Base-by-base conservation (phyloP, 2,797 vertebrate species). In the Chlorospingus semifuscus region DNA sequence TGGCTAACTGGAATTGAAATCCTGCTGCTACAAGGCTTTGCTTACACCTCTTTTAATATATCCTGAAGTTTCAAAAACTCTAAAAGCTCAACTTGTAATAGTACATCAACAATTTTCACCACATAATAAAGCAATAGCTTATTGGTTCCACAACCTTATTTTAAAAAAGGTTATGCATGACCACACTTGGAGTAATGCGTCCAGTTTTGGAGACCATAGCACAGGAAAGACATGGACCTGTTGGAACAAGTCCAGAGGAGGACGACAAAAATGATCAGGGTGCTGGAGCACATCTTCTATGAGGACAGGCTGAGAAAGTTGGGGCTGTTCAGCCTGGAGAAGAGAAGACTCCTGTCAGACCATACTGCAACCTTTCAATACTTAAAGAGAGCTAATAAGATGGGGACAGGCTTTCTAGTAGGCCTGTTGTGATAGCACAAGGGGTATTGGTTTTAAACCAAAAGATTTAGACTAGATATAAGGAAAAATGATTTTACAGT, bases 61-160 rank as follows among this genome's bases (percentile, higher is more conserved):
- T 55, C 30, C 52, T 76, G 27, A 84, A 63, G 66, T 85, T 91
- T 26, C 50, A 94, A 83, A 89, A 87, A 83, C 32, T 93, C 71
- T 83, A 70, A 80, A 91, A 77, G 39, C 52, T 70, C 49, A 63
- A 63, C 30, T 39, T 2, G 3, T 17, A 55, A 55, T 22, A 55
- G 32, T 55, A 29, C 17, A 59, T 52, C 64, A 91, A 72, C 36
- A 91, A n/a, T 60, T 83, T 92, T 80, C 41, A 83, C 36, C 64
- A 44, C 14, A 27, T 74, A 88, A 81, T 83, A 70, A 74, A 90
- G 26, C 36, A 79, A 77, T 20, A 87, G 41, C 34, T 74, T 77
- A 85, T 66, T 80, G 23, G 63, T 91, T 69, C 75, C 59, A 92
- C 56, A 47, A 61, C 17, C 55, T 85, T 61, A 65, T 18, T 70